These are phyloP conservation scores for Aphrophora alni DNA, from an alignment of 2,888 invertebrate species.

Conservation along the genomic window DNA sequence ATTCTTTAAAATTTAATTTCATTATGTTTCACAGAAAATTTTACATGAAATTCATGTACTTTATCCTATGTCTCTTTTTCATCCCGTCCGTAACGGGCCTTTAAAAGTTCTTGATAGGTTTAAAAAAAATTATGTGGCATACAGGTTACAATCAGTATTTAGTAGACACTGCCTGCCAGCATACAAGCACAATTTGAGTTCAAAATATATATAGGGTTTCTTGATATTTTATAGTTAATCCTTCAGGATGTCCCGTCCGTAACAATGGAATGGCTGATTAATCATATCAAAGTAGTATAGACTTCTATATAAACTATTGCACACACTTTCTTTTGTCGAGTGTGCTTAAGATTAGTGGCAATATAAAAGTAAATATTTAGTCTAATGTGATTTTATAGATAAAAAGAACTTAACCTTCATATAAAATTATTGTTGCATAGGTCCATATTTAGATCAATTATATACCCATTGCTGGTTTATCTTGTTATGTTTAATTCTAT, in stretches of 20 bases:
- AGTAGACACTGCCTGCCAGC: not conserved
- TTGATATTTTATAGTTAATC: constrained; percentile 26
- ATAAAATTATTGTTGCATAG: too few relatives aligned
- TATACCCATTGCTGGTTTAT: too few relatives aligned
- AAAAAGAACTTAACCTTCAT: too few relatives aligned
- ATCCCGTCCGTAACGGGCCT: constrained; percentile 25
- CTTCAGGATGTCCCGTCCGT: constrained; percentile 34
- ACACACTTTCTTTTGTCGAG: too few relatives aligned
- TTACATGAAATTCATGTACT: not conserved
- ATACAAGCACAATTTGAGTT: constrained; percentile 23
- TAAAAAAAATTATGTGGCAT: constrained; percentile 11
- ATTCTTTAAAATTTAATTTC: too few relatives aligned
- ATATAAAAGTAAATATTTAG: too few relatives aligned
- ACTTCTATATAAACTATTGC: too few relatives aligned
- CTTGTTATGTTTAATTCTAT: too few relatives aligned
- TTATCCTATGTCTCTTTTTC: constrained; percentile 23
- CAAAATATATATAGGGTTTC: constrained; percentile 18
- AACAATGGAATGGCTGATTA: constrained; percentile 28
- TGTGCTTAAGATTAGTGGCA: too few relatives aligned
- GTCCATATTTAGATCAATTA: too few relatives aligned
- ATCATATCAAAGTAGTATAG: too few relatives aligned
- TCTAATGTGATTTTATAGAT: too few relatives aligned
- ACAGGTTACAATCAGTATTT: constrained; percentile 23
- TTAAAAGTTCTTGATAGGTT: constrained; percentile 23
- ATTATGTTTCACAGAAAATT: not conserved